phyloP scores from a whole-genome alignment of 2,888 invertebrate genomes.

The Horisme vitalbata region DNA sequence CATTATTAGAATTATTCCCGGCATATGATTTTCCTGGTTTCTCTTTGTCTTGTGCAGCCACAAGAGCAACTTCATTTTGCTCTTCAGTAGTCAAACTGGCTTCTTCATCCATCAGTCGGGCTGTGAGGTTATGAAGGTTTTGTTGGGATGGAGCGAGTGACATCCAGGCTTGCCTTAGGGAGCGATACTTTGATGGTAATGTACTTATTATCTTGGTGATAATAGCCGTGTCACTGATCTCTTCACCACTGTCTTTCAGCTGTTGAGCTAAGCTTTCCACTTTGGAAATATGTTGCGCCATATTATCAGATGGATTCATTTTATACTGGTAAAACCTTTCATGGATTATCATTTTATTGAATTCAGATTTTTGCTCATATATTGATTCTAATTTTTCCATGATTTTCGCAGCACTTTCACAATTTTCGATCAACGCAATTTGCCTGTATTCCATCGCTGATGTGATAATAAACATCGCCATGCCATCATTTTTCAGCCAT shows the following conservation, averaged over 20 bases:
- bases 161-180: slow-evolving; percentile 37
- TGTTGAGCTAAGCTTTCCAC: slow-evolving; percentile 36
- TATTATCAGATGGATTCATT: background rate
- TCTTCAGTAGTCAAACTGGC: slow-evolving; percentile 11
- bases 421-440: slow-evolving; percentile 17
- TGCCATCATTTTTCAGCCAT: slow-evolving; percentile 24
- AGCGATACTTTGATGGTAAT: slow-evolving; percentile 33
- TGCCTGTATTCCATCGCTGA: slow-evolving; percentile 32
- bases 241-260: slow-evolving; percentile 36
- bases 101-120: slow-evolving; percentile 36
- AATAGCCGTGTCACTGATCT: slow-evolving; percentile 36
- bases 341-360: background rate
- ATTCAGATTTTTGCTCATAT: too few relatives aligned
- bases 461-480: slow-evolving; percentile 32
- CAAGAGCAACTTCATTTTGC: background rate
- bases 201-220: slow-evolving; percentile 42
- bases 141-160: slow-evolving; percentile 31
- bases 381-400: background rate
- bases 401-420: background rate
- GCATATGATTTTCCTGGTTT: background rate
- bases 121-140: slow-evolving; percentile 31
- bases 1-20: slow-evolving; percentile 12
- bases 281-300: slow-evolving; percentile 14
- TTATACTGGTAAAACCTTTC: slow-evolving; percentile 1
- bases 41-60: background rate